Percentiles rank a stretch among this genome's conserved stretches.
Evolutionary conservation across 2,797 vertebrate genomes (phyloP).

Genomic region (Acipenser oxyrinchus): DNA sequence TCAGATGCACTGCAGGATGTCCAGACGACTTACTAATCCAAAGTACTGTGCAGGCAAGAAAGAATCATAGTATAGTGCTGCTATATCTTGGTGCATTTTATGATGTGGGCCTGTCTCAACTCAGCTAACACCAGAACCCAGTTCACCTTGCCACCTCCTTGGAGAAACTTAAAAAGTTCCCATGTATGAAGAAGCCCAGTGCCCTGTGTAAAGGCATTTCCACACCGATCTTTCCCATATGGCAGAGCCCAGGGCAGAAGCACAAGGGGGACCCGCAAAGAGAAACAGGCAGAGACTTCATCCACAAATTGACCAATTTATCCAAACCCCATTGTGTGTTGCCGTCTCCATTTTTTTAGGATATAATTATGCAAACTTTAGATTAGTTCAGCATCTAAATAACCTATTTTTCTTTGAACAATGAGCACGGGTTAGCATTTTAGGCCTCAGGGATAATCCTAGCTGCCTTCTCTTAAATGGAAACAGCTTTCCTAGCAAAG

Average conservation of each 20-base stretch:
- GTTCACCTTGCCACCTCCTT: no score
- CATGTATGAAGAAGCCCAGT: no score
- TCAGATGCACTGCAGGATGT: no score
- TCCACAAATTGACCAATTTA: constrained; percentile 18
- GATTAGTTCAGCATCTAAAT: constrained; percentile 28
- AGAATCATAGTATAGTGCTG: no score
- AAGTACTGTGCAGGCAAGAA: no score
- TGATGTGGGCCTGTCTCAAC: no score
- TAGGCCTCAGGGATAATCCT: neutral
- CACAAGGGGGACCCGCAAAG: constrained; percentile 14
- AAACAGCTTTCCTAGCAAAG: neutral
- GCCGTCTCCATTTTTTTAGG: constrained; percentile 22
- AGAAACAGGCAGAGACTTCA: constrained; percentile 15
- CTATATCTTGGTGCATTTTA: no score
- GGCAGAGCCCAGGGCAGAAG: constrained; percentile 8
- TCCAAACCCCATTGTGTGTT: constrained; percentile 19
- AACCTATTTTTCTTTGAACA: constrained; percentile 13
- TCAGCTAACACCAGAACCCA: no score
- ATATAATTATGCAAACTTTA: constrained; percentile 28
- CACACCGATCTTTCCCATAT: no score
- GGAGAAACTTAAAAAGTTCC: no score
- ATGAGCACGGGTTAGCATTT: neutral
- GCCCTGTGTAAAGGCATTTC: no score
- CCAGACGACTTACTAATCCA: no score
- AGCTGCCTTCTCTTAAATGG: constrained; percentile 13